Conservation (phyloP, 2,888 invertebrate genomes). For the Acrobeloides nanus region DNA sequence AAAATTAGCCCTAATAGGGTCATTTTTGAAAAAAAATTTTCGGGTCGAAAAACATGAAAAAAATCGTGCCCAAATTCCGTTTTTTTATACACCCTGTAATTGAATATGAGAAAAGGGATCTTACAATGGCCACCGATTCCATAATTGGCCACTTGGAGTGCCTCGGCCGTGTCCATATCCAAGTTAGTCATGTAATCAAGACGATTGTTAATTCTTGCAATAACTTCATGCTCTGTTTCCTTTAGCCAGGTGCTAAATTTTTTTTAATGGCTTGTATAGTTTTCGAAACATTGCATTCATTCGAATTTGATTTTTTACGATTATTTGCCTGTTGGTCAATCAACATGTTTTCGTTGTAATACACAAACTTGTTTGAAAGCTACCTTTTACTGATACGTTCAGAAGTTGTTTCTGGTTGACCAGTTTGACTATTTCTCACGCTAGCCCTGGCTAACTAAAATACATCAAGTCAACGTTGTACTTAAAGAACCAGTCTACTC, state of each 20-base stretch:
- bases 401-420: constrained; percentile 74
- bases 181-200: constrained; percentile 82
- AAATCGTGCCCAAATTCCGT: no score
- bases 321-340: no score
- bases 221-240: constrained; percentile 70
- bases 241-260: constrained; percentile 75
- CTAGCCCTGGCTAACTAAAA: constrained; percentile 46
- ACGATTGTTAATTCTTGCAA: constrained; percentile 69
- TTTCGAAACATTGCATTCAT: not conserved
- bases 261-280: constrained; percentile 36
- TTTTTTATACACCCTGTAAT: no score
- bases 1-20: no score
- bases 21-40: no score
- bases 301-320: not conserved
- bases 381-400: constrained; percentile 89
- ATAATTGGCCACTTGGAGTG: constrained; percentile 94
- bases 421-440: constrained; percentile 59
- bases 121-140: constrained; percentile 97
- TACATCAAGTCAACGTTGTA: no score
- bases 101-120: no score
- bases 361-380: no score
- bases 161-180: constrained; percentile 79
- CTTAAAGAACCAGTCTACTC: no score
- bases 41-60: no score
- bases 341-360: no score